phyloP scores from a whole-genome alignment of 2,113 vertebrate genomes.

The Takifugu bimaculatus region DNA sequence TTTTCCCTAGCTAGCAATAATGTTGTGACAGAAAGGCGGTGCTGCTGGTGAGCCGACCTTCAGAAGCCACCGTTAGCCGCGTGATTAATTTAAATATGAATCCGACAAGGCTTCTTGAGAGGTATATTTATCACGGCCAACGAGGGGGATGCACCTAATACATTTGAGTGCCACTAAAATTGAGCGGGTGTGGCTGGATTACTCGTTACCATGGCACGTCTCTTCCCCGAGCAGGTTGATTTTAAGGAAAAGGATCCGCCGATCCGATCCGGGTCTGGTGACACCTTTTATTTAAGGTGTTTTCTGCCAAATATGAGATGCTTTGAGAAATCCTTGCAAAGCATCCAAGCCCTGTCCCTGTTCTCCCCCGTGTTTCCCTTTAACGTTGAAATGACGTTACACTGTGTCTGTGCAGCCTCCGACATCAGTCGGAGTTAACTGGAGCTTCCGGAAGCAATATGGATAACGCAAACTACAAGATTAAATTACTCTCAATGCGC shows the following conservation, averaged over 20 bases:
- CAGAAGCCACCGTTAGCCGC: slow-evolving; percentile 2
- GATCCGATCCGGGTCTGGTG: too few relatives aligned
- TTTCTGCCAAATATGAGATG: too few relatives aligned
- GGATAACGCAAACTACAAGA: too few relatives aligned
- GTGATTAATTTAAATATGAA: slow-evolving; percentile 15
- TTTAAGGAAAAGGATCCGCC: neutral
- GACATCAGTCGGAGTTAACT: too few relatives aligned
- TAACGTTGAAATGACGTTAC: too few relatives aligned
- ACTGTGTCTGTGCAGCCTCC: too few relatives aligned
- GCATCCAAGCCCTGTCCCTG: too few relatives aligned
- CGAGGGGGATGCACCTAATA: neutral
- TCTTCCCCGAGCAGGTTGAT: neutral
- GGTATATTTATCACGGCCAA: neutral
- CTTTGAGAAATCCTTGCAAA: too few relatives aligned
- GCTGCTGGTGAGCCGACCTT: neutral
- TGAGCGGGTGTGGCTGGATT: neutral
- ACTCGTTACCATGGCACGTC: slow-evolving; percentile 9
- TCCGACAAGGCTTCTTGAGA: neutral
- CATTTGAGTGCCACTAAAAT: neutral
- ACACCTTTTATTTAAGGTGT: too few relatives aligned
- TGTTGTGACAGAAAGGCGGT: slow-evolving; percentile 13
- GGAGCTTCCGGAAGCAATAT: too few relatives aligned
- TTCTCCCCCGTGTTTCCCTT: too few relatives aligned
- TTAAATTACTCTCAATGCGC: too few relatives aligned
- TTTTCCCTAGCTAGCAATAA: slow-evolving; percentile 44